These are phyloP conservation scores for Chromis chromis DNA, from an alignment of 2,797 vertebrate species.

Conservation along the genomic window DNA sequence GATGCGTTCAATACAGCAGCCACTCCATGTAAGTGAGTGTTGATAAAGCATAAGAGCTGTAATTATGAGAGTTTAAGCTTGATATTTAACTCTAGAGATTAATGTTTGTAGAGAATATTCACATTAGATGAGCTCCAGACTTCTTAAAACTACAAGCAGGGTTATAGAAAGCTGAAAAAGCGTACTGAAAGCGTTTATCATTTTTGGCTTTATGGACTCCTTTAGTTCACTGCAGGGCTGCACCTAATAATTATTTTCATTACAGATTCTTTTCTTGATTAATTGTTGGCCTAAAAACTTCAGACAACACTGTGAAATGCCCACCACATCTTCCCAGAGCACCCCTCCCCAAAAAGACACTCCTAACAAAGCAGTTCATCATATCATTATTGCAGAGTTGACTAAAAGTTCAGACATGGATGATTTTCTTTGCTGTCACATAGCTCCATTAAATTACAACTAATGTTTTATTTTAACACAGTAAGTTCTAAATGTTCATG, in stretches of 20 bases:
- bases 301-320: constrained; percentile 16
- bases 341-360: not conserved
- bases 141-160: not conserved
- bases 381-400: constrained; percentile 20
- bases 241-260: constrained; percentile 4
- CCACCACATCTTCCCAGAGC: not conserved
- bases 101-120: not conserved
- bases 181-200: not conserved
- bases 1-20: constrained; percentile 5
- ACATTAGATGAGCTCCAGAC: not conserved
- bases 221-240: not conserved
- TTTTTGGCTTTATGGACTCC: not conserved
- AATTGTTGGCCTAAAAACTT: constrained; percentile 5
- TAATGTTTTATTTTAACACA: constrained; percentile 32
- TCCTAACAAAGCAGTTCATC: not conserved
- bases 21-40: not conserved
- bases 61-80: not conserved
- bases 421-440: constrained; percentile 11
- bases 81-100: not conserved
- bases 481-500: constrained; percentile 40
- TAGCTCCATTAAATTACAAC: constrained; percentile 23
- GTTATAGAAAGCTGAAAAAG: not conserved
- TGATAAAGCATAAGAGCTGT: not conserved
- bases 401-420: constrained; percentile 33
- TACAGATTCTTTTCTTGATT: constrained; percentile 6